Conservation (phyloP, 2,888 invertebrate genomes). For the Drosophila buzzatii region DNA sequence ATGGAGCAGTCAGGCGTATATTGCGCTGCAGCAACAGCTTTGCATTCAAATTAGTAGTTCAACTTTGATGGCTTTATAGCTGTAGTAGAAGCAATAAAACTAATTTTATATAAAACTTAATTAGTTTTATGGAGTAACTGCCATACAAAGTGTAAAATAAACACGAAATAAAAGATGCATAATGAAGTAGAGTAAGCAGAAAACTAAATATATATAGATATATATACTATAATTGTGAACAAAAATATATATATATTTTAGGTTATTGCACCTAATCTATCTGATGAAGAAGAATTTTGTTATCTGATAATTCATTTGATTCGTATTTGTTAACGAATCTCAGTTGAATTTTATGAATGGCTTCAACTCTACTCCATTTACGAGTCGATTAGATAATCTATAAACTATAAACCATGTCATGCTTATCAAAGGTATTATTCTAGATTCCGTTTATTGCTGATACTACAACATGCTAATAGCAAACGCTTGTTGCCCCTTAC, state of each 20-base stretch:
- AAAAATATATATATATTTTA: not conserved
- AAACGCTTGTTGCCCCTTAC: not conserved
- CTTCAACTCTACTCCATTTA: not conserved
- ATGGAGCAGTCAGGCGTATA: not conserved
- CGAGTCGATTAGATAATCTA: not conserved
- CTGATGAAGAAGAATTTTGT: not conserved
- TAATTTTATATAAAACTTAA: slow-evolving; percentile 8
- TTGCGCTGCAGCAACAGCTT: slow-evolving; percentile 10
- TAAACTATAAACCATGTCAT: not conserved
- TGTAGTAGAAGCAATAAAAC: slow-evolving; percentile 28
- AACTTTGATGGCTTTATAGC: slow-evolving; percentile 28
- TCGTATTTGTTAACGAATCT: not conserved
- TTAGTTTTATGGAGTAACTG: slow-evolving; percentile 2
- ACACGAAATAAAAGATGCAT: slow-evolving; percentile 6
- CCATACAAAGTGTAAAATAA: slow-evolving; percentile 1
- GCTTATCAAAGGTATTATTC: not conserved
- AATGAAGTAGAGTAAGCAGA: not conserved
- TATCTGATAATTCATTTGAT: not conserved
- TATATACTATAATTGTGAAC: no score
- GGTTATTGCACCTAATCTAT: not conserved
- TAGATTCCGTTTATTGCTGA: not conserved
- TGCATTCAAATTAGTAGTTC: not conserved
- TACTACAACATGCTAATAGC: not conserved
- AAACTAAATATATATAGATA: not conserved
- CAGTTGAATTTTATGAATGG: not conserved